Evolutionary conservation across 2,797 vertebrate species (phyloP), one percentile per base, ranked within the genome.

Genomic region (Megalops cyprinoides): DNA sequence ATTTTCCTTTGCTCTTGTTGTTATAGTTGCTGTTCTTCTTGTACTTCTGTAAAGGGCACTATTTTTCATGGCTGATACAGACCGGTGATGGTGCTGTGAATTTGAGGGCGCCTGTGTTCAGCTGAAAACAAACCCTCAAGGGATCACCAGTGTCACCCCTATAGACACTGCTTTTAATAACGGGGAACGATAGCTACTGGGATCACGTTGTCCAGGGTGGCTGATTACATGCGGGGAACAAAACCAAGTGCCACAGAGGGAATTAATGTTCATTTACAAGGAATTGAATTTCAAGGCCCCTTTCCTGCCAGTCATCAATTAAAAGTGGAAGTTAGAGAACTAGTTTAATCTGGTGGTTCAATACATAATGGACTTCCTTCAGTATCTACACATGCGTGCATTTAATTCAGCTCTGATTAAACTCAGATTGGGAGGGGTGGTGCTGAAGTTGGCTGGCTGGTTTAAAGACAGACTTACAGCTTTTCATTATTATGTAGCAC

Each of bases 121-220:
- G 25, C 23, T 44, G 71, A 37, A 10, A 28, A 55, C 23, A 60
- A 74, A 15, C 18, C 9, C 23, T 25, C 5, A n/a, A 80, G 14
- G 28, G 56, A 76, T 62, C 62, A 44, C 48, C 58, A 14, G 31
- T 62, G 74, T 62, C 44, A 62, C 44, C 18, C n/a, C 46, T 37
- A 37, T 51, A 62, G 73, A 80, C 73, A 76, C 46, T 34, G 51
- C 74, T 56, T 56, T 76, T 49, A 55, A 76, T 76, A 53, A 76
- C 1, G 25, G 28, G 10, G 48, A 76, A 56, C 31, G 51, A 76
- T 76, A 31, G 74, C 49, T 37, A 76, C 12, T 56, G 74, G 31
- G 31, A 55, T 20, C 74, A 56, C 51, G 76, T 56, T 60, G 74
- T 81, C 79, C 56, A 53, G 55, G 20, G 4, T 65, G 44, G 44